Percentiles rank a stretch among this genome's conserved stretches.
These are phyloP conservation scores for Scaptomyza parva DNA, from an alignment of 2,888 invertebrate species.

Conservation along the genomic window DNA sequence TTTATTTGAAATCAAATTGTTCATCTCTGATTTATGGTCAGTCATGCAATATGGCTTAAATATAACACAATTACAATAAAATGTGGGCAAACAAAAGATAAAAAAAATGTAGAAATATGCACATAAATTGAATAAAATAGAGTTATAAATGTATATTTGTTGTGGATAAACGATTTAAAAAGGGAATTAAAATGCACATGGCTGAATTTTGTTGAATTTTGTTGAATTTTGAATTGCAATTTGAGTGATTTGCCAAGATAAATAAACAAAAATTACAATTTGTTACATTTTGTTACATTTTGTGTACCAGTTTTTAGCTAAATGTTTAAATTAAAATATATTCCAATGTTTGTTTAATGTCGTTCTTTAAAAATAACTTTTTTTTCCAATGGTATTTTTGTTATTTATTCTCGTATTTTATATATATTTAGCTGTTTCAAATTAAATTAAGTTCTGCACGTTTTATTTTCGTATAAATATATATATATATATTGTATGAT, in stretches of 20 bases:
- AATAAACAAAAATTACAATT: constrained; percentile 19
- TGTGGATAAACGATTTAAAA: constrained; percentile 16
- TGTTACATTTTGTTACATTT: constrained; percentile 4
- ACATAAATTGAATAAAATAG: not conserved
- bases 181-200: constrained; percentile 17
- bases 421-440: constrained; percentile 23
- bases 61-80: constrained; percentile 14
- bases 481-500: not conserved
- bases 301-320: constrained; percentile 1
- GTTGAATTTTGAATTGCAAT: constrained; percentile 17
- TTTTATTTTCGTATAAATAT: constrained; percentile 9
- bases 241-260: constrained; percentile 24
- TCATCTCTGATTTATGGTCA: not conserved
- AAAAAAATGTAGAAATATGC: not conserved
- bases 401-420: constrained; percentile 4
- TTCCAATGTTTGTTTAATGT: constrained; percentile 16
- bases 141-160: too few species aligned
- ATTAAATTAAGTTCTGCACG: constrained; percentile 26
- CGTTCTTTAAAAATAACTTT: constrained; percentile 18
- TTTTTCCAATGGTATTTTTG: constrained; percentile 10
- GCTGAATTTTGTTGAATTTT: too few species aligned
- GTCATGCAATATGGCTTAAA: constrained; percentile 11
- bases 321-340: constrained; percentile 9
- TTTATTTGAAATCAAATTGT: not conserved
- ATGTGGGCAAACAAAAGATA: not conserved